Percentiles rank a stretch among this genome's conserved stretches.
These are phyloP conservation scores for Oxyruncus cristatus DNA, from an alignment of 2,113 vertebrate species.

Conservation along the genomic window DNA sequence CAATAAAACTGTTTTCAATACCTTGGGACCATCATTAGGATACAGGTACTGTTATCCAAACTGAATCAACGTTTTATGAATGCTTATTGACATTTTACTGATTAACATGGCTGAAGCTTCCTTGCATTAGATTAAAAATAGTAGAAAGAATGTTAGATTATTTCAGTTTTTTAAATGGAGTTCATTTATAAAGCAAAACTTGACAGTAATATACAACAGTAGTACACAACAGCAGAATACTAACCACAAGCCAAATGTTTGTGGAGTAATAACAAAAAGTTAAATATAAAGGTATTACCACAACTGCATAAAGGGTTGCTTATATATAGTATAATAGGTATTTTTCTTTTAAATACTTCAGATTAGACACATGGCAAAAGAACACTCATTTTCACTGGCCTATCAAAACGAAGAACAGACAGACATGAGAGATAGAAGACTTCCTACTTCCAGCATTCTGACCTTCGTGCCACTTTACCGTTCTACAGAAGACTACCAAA, in stretches of 20 bases:
- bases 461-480: not conserved
- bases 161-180: not conserved
- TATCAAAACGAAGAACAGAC: not conserved
- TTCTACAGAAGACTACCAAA: not conserved
- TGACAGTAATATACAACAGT: not conserved
- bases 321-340: not conserved
- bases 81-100: not conserved
- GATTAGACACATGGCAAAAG: not conserved
- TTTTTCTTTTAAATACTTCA: not conserved
- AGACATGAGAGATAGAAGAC: not conserved
- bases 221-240: not conserved
- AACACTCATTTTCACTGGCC: not conserved
- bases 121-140: not conserved
- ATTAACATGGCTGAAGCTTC: not conserved
- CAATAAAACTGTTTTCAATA: not conserved
- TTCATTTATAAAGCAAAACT: not conserved
- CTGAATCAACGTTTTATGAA: not conserved
- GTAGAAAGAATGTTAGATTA: not conserved
- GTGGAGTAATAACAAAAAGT: not conserved
- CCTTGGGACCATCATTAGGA: not conserved
- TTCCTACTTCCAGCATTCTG: not conserved
- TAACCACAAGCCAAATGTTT: not conserved
- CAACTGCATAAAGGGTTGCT: not conserved
- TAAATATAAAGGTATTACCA: not conserved
- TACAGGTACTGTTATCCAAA: not conserved